Evolutionary conservation across 2,797 vertebrate genomes (phyloP).

Genomic region (Chrosomus eos): DNA sequence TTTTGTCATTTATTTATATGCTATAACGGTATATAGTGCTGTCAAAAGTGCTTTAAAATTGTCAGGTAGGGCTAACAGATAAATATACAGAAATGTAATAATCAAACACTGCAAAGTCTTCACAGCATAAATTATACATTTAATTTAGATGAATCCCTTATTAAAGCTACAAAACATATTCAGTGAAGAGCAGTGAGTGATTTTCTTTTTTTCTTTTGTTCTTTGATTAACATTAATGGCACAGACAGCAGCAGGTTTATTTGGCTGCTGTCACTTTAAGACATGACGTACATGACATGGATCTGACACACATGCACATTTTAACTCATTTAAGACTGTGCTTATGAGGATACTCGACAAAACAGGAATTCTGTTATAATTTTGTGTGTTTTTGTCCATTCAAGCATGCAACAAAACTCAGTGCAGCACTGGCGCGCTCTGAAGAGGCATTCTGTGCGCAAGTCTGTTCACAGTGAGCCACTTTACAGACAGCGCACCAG

Average conservation of each 20-base stretch:
- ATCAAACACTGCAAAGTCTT: not conserved
- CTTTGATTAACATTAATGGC: not conserved
- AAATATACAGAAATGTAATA: too few species aligned
- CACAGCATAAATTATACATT: not conserved
- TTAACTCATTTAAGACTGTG: not conserved
- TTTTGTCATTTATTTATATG: too few species aligned
- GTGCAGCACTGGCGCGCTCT: not conserved
- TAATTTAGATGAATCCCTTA: not conserved
- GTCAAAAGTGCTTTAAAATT: not conserved
- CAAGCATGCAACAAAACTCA: not conserved
- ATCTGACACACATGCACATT: not conserved
- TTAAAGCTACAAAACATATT: not conserved
- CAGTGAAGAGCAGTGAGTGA: not conserved
- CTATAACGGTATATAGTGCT: too few species aligned
- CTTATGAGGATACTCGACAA: not conserved
- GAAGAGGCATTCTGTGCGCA: not conserved
- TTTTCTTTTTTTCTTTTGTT: not conserved
- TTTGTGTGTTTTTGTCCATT: not conserved
- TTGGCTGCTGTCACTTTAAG: not conserved
- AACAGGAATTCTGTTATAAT: not conserved
- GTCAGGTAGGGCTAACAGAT: too few species aligned
- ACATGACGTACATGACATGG: not conserved
- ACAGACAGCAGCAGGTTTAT: not conserved
- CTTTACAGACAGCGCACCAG: not conserved
- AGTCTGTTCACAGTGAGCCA: too few species aligned